These are phyloP conservation scores for Napeogenes sylphis DNA, from an alignment of 2,888 invertebrate species.

Conservation along the genomic window DNA sequence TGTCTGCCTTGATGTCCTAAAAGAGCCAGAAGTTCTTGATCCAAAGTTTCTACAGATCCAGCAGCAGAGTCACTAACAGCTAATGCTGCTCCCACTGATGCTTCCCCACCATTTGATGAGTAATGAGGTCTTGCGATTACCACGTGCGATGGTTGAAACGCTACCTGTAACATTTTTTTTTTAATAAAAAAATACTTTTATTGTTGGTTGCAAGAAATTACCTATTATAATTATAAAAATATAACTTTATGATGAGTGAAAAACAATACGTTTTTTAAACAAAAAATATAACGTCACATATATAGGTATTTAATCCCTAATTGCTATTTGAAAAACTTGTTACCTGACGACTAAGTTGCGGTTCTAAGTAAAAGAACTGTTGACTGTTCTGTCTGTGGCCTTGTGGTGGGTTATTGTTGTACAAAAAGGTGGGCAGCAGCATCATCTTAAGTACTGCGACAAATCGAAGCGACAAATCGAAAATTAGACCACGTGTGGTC, in stretches of 20 bases:
- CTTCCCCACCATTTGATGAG: slow-evolving; percentile 65
- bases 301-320: too few species aligned
- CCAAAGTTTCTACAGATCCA: slow-evolving; percentile 44
- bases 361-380: slow-evolving; percentile 63
- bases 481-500: too few species aligned
- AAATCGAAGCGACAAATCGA: too few species aligned
- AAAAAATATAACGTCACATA: too few species aligned
- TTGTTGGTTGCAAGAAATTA: neutral
- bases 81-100: slow-evolving; percentile 69
- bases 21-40: slow-evolving; percentile 59
- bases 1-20: slow-evolving; percentile 53
- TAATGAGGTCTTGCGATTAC: slow-evolving; percentile 67
- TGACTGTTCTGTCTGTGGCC: slow-evolving; percentile 63
- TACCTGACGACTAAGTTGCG: slow-evolving; percentile 60
- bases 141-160: slow-evolving; percentile 63
- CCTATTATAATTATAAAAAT: too few species aligned
- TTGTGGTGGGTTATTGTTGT: slow-evolving; percentile 52
- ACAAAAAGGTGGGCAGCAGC: too few species aligned
- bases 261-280: too few species aligned
- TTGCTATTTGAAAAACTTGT: too few species aligned
- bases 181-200: neutral
- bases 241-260: too few species aligned
- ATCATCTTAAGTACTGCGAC: too few species aligned
- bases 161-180: slow-evolving; percentile 47
- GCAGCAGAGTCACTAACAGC: slow-evolving; percentile 64